Evolutionary conservation across 1,140 invertebrate species (phyloP), one percentile per base, ranked within the genome.

Genomic region (Anagrus nilaparvatae): DNA sequence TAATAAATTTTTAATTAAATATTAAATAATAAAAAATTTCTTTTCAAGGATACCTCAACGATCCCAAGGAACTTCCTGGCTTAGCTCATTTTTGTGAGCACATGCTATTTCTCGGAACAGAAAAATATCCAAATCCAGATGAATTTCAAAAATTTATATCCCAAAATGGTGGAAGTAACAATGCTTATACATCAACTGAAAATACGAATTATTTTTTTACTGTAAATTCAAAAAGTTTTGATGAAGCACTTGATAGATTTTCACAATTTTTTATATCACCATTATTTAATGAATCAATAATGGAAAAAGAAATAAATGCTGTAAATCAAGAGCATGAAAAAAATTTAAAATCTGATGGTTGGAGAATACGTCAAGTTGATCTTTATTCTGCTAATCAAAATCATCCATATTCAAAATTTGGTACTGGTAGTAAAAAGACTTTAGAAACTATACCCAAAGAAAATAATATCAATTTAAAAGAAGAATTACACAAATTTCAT

Each of bases 321-420:
- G 90, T 97, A 0, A 78, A 97, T 70, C 93, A 87, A 0, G 95
- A 98, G 59, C 87, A 97, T 63, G 85, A 92, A 52, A 96, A 96
- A 66, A 97, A 97, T 72, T 56, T 90, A 10, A 77, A 81, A 3
- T 85, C 75, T 53, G 92, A 97, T 69, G 62, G 73, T 1, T 95
- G 92, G 92, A 71, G 93, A 33, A 60, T 88, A 9, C 75, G 82
- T 61, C 91, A 95, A 67, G 65, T 98, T 5, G 87, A 95, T 51
- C 84, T 85, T 52, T 79, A 81, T 36, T 77, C 84, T 1, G 75
- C 81, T 1, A 75, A 84, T 50, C 67, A 77, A 0, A 64, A 71
- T 25, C 92, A 97, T 74, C 78, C 87, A 1, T 96, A 79, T 63
- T 81, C 76, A 45, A 93, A 93, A 67, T 97, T 97, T 71, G 86